A percentile compares a stretch with the other conserved stretches of the same genome.
Evolutionary conservation across 2,888 invertebrate genomes (phyloP).

Genomic region (Tupiocoris notatus): DNA sequence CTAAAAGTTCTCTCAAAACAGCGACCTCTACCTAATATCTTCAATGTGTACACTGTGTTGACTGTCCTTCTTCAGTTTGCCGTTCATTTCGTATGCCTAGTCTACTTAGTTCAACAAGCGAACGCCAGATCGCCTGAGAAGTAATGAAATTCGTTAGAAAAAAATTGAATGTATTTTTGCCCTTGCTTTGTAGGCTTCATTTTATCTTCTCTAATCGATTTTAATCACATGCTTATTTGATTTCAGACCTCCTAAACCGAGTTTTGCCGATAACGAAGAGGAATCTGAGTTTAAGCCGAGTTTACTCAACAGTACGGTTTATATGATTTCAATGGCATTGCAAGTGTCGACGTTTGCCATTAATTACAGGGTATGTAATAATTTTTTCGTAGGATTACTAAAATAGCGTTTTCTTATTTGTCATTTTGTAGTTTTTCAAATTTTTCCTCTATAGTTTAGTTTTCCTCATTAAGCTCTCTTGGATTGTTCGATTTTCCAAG

Average conservation of each 20-base stretch:
- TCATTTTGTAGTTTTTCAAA: not conserved
- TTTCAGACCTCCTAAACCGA: slow-evolving; percentile 27
- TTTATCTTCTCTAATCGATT: not conserved
- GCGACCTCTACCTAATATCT: slow-evolving; percentile 95
- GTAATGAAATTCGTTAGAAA: slow-evolving; percentile 57
- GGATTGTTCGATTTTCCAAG: too few species aligned
- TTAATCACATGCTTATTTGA: not conserved
- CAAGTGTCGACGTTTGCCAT: slow-evolving; percentile 99
- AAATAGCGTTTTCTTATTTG: not conserved
- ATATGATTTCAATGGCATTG: slow-evolving; percentile 94
- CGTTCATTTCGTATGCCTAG: slow-evolving; percentile 88
- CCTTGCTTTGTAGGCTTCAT: too few species aligned
- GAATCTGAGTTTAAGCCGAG: slow-evolving; percentile 88
- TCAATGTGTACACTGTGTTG: slow-evolving; percentile 93
- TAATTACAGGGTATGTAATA: slow-evolving; percentile 82
- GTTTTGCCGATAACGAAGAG: slow-evolving; percentile 55
- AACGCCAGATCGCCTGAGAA: slow-evolving; percentile 68
- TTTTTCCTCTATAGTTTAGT: too few species aligned
- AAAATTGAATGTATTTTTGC: too few species aligned
- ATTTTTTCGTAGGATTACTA: not conserved
- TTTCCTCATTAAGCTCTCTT: too few species aligned
- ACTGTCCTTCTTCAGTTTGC: slow-evolving; percentile 93
- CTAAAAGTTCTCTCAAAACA: slow-evolving; percentile 87
- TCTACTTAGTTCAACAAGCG: slow-evolving; percentile 84
- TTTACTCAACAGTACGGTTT: slow-evolving; percentile 95